Evolutionary conservation across 1,140 invertebrate species (phyloP).

Genomic region (Aethina tumida): DNA sequence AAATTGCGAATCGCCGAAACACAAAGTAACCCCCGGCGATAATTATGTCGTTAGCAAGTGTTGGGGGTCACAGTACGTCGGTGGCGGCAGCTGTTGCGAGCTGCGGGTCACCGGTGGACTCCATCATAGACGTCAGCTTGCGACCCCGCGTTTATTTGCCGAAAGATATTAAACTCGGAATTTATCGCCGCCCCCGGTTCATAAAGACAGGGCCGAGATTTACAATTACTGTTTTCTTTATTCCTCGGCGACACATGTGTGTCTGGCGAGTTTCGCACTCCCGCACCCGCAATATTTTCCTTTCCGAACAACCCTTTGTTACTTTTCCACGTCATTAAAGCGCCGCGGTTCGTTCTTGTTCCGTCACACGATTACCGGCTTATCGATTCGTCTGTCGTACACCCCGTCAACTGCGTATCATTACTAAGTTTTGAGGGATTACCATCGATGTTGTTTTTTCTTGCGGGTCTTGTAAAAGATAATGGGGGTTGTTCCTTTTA

Average conservation of each 20-base stretch:
- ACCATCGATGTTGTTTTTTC: too few species aligned
- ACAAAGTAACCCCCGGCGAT: conserved; percentile 11
- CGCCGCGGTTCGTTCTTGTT: too few species aligned
- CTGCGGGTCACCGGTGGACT: conserved; percentile 27
- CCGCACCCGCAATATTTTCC: too few species aligned
- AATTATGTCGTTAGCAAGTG: conserved; percentile 29
- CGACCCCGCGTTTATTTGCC: conserved; percentile 30
- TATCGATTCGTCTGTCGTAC: too few species aligned
- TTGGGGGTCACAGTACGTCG: conserved; percentile 10
- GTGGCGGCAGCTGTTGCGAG: conserved; percentile 14
- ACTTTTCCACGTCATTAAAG: too few species aligned
- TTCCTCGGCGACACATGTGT: conserved; percentile 26
- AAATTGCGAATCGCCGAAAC: conserved; percentile 12
- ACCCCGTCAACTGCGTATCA: too few species aligned
- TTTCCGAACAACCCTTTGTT: too few species aligned
- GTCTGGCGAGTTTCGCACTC: conserved; percentile 11
- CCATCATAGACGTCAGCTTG: conserved; percentile 34
- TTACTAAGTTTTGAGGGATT: too few species aligned
- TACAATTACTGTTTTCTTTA: conserved; percentile 34
- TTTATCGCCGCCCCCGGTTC: conserved; percentile 29
- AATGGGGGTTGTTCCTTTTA: too few species aligned
- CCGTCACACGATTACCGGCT: too few species aligned
- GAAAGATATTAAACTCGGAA: conserved; percentile 34
- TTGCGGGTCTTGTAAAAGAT: too few species aligned
- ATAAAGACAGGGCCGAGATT: conserved; percentile 28